phyloP scores from a whole-genome alignment of 2,113 vertebrate species.

The Ancistrus triradiatus region DNA sequence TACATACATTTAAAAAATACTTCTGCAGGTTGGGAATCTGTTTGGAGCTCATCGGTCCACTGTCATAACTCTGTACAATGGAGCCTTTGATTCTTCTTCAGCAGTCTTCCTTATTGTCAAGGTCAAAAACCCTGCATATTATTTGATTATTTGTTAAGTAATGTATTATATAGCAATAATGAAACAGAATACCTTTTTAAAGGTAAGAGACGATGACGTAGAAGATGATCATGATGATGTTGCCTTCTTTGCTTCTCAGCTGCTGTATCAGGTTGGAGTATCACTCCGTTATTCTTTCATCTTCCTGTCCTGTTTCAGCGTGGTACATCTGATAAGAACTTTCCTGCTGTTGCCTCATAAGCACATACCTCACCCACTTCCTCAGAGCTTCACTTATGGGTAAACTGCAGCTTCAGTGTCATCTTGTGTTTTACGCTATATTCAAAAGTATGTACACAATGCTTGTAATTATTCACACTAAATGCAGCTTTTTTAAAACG shows the following conservation, averaged over 20 bases:
- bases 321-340: slow-evolving; percentile 77
- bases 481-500: too few species aligned
- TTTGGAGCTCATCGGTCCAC: slow-evolving; percentile 83
- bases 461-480: too few species aligned
- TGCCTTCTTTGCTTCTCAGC: slow-evolving; percentile 54
- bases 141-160: too few species aligned
- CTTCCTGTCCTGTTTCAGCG: slow-evolving; percentile 75
- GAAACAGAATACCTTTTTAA: too few species aligned
- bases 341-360: slow-evolving; percentile 79
- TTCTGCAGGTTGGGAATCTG: slow-evolving; percentile 81
- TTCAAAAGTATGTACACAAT: too few species aligned
- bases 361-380: slow-evolving; percentile 79
- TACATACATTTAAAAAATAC: not conserved
- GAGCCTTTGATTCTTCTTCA: slow-evolving; percentile 90
- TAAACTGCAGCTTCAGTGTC: slow-evolving; percentile 50
- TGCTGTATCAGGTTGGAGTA: slow-evolving; percentile 72
- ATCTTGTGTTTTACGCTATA: not conserved
- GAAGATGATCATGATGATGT: not conserved
- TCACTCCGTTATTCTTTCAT: slow-evolving; percentile 74
- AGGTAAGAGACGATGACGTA: too few species aligned
- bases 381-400: slow-evolving; percentile 79
- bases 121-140: slow-evolving; percentile 72
- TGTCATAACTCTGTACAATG: slow-evolving; percentile 89
- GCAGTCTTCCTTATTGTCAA: slow-evolving; percentile 85
- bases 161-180: too few species aligned